phyloP scores from a whole-genome alignment of 2,113 vertebrate genomes.

The Microtus oregoni region DNA sequence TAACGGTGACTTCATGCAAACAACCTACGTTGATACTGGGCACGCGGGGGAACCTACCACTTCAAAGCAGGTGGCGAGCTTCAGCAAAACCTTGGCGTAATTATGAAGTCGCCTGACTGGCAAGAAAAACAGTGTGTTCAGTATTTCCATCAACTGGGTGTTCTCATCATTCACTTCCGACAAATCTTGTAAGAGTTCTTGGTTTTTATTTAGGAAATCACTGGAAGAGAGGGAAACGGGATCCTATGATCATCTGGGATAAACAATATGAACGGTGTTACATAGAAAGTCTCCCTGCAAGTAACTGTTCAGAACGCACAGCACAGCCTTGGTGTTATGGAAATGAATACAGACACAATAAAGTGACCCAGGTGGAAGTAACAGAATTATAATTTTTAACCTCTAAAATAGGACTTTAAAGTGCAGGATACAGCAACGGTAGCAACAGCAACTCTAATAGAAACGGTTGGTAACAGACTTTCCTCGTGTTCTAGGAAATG shows the following conservation, averaged over 20 bases:
- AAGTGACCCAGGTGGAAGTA: neutral
- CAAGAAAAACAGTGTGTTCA: conserved; percentile 93
- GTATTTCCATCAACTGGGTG: conserved; percentile 88
- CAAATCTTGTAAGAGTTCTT: conserved; percentile 92
- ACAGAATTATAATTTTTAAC: conserved; percentile 10
- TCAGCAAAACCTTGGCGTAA: conserved; percentile 94
- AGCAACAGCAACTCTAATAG: neutral
- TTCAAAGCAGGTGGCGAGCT: conserved; percentile 96
- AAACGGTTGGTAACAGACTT: conserved; percentile 25
- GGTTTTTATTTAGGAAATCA: conserved; percentile 95
- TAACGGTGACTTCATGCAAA: neutral
- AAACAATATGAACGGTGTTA: neutral
- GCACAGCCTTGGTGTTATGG: neutral
- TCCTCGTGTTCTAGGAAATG: conserved; percentile 40
- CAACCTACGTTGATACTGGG: conserved; percentile 15
- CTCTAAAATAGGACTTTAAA: neutral
- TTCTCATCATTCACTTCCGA: conserved; percentile 92
- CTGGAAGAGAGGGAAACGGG: conserved; percentile 82
- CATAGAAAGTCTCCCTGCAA: conserved; percentile 52
- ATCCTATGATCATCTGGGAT: conserved; percentile 18
- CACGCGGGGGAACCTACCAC: conserved; percentile 88
- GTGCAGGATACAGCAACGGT: conserved; percentile 7
- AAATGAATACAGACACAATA: conserved; percentile 38
- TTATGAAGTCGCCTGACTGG: conserved; percentile 92
- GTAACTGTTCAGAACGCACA: too few relatives aligned